Evolutionary conservation across 2,113 vertebrate species (phyloP).

Genomic region (Triplophysa siluroides): DNA sequence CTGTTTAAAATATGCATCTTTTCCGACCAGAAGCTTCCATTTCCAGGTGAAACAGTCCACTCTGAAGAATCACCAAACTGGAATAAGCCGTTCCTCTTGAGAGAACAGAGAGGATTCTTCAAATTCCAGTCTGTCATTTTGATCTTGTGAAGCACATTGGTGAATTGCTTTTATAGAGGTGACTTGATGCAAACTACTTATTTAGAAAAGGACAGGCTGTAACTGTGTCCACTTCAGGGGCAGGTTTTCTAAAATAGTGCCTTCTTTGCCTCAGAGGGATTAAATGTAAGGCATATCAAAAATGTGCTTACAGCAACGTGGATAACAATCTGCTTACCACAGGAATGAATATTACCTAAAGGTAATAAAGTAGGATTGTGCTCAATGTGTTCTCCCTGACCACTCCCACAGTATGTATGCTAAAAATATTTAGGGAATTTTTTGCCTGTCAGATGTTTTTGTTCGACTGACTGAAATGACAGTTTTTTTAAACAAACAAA

Average conservation of each 20-base stretch:
- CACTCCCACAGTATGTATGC: neutral
- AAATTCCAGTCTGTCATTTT: slow-evolving; percentile 32
- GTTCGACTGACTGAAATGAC: neutral
- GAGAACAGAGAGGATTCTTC: slow-evolving; percentile 22
- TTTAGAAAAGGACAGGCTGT: slow-evolving; percentile 35
- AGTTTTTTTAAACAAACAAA: neutral
- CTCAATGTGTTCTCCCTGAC: neutral
- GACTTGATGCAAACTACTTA: slow-evolving; percentile 36
- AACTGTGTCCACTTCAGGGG: slow-evolving; percentile 1
- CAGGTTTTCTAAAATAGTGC: slow-evolving; percentile 11
- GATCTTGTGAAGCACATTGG: slow-evolving; percentile 34
- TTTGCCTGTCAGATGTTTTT: neutral
- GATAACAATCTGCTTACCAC: slow-evolving; percentile 5
- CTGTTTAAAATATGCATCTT: slow-evolving; percentile 8
- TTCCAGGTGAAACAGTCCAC: slow-evolving; percentile 4
- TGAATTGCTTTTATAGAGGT: slow-evolving; percentile 39
- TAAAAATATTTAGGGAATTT: neutral
- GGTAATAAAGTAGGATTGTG: neutral
- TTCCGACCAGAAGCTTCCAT: slow-evolving; percentile 6
- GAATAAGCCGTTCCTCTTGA: slow-evolving; percentile 31
- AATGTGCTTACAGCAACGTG: too few relatives aligned
- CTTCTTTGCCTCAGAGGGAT: slow-evolving; percentile 20
- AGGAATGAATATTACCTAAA: neutral
- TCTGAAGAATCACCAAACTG: slow-evolving; percentile 20
- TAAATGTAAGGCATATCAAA: neutral